A percentile compares a stretch with the other conserved stretches of the same genome.
These are phyloP conservation scores for Lagopus muta DNA, from an alignment of 2,113 vertebrate species.

Conservation along the genomic window DNA sequence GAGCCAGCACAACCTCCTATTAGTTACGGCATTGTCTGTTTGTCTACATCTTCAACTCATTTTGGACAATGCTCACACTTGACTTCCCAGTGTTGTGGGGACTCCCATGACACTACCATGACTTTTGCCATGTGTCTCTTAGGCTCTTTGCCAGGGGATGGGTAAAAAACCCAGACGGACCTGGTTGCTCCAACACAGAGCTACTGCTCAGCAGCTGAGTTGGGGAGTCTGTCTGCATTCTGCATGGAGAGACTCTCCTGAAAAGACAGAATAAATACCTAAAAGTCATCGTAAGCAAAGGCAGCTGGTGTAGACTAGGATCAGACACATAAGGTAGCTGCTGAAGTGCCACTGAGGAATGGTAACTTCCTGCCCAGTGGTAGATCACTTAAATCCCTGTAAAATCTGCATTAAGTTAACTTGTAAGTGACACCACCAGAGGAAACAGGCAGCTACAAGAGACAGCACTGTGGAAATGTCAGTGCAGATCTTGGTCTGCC, in stretches of 20 bases:
- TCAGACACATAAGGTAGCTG: not conserved
- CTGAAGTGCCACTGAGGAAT: not conserved
- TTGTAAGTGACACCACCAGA: not conserved
- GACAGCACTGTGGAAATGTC: accelerated
- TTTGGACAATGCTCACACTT: not conserved
- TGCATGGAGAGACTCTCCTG: not conserved
- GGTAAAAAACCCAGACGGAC: not conserved
- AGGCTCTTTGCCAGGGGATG: not conserved
- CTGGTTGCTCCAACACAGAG: not conserved
- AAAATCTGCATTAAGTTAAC: not conserved
- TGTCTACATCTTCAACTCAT: conserved; percentile 11
- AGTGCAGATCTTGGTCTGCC: not conserved
- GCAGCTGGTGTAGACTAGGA: not conserved
- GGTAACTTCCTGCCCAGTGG: not conserved
- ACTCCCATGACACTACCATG: not conserved
- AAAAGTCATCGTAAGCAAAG: not conserved
- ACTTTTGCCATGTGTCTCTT: not conserved
- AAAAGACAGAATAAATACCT: not conserved
- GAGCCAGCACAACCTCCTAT: conserved; percentile 29
- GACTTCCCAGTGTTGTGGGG: not conserved
- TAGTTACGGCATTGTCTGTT: conserved; percentile 3
- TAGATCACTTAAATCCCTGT: not conserved
- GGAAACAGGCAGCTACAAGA: not conserved
- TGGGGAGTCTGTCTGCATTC: not conserved
- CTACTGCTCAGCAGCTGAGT: not conserved